These are phyloP conservation scores for Alethe castanea DNA, from an alignment of 2,113 vertebrate species.

Conservation along the genomic window DNA sequence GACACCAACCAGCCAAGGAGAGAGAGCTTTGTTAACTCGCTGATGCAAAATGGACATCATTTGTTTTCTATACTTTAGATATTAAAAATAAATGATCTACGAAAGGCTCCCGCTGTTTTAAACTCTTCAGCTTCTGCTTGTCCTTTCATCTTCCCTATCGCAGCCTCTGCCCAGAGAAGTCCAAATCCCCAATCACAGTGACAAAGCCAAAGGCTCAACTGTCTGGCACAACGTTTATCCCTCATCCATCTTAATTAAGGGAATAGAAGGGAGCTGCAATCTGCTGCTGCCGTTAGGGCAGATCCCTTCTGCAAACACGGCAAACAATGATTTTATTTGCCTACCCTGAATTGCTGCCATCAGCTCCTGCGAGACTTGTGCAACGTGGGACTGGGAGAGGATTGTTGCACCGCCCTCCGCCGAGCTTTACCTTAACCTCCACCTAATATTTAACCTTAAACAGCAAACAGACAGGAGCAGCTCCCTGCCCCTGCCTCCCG, in stretches of 20 bases:
- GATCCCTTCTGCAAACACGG: not conserved
- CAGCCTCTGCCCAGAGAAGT: not conserved
- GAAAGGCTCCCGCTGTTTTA: not conserved
- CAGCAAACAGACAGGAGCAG: not conserved
- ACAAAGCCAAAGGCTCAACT: constrained; percentile 9
- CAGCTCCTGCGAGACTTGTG: not conserved
- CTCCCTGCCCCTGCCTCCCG: not conserved
- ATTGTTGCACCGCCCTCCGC: fast-evolving
- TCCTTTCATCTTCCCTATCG: not conserved
- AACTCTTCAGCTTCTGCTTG: not conserved
- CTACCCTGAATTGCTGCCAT: not conserved
- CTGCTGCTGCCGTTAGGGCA: not conserved
- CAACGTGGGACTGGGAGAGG: not conserved
- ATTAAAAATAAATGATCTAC: not conserved
- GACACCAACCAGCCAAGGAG: not conserved
- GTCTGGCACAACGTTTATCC: not conserved
- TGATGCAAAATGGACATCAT: not conserved
- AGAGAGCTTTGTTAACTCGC: not conserved
- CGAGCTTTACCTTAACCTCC: not conserved
- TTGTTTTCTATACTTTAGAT: not conserved
- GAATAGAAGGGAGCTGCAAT: not conserved
- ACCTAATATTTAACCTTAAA: not conserved
- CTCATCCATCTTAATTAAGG: not conserved
- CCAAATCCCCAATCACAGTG: not conserved
- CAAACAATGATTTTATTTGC: constrained; percentile 13